Evolutionary conservation across 2,113 vertebrate species (phyloP).

Genomic region (Pelodiscus sinensis): DNA sequence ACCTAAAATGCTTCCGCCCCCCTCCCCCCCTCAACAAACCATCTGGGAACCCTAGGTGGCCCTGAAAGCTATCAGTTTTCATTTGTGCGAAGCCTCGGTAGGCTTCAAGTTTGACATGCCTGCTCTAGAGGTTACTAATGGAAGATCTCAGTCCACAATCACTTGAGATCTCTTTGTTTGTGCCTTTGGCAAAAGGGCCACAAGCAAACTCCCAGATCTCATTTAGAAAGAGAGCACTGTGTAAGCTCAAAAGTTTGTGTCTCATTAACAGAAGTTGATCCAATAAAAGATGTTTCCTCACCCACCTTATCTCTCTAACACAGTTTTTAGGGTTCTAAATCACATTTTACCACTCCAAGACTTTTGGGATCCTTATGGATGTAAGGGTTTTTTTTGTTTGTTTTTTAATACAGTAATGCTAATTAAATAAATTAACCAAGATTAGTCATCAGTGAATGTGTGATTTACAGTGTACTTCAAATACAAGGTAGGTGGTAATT

Average conservation of each 20-base stretch:
- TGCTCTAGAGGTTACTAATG: not conserved
- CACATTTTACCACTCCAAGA: not conserved
- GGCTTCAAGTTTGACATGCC: no score
- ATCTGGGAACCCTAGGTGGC: no score
- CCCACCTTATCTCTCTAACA: not conserved
- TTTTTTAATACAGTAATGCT: not conserved
- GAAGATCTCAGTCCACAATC: not conserved
- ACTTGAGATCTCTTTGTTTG: not conserved
- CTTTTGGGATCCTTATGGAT: not conserved
- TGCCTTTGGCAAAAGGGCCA: not conserved
- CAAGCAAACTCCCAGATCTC: not conserved
- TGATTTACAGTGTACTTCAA: not conserved
- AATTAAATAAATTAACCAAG: not conserved
- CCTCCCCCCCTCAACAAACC: no score
- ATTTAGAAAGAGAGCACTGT: not conserved
- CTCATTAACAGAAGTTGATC: not conserved
- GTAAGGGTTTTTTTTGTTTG: not conserved
- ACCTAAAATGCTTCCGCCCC: no score
- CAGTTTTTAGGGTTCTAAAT: not conserved
- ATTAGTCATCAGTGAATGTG: constrained; percentile 9
- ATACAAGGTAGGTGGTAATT: not conserved
- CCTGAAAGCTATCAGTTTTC: no score
- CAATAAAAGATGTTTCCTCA: not conserved
- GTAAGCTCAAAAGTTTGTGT: no score
- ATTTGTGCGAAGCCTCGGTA: no score